Base-by-base conservation (phyloP, 2,888 invertebrate genomes). In the Leptinotarsa haldemani region DNA sequence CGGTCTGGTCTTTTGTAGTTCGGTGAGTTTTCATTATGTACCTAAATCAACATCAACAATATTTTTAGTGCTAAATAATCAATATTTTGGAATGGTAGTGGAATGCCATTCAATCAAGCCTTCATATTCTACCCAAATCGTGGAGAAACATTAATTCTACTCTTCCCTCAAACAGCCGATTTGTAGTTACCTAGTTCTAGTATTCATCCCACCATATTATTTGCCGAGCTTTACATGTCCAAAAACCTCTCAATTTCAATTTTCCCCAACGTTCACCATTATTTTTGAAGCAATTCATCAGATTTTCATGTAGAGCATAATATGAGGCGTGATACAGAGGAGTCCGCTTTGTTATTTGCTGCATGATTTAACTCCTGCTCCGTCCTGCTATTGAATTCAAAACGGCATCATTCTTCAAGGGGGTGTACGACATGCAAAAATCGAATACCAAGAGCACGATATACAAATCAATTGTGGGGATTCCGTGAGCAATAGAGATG, bases 301-400 rank as follows among this genome's bases (percentile, higher is more conserved):
- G 70, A 67, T 16, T 73, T 73, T 70, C 73, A 70, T 70, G 73
- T 73, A 65, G 66, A 61, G 70, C 70, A 73, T 69, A 56, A 65
- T 69, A 73, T 65, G 25, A 56, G 30, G 73, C 65, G 58, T 65
- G 68, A 64, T 68, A 69, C 73, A 66, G 69, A 66, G 69, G 61
- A 73, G 73, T 66, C 47, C 40, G 70, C 70, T 70, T 73, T 70
- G 70, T 73, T 73, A 66, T 73, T 70, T 66, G 70, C 67, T 65
- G 73, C 73, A 73, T 70, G 73, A 73, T 73, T 73, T 73, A 73
- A 73, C 52, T 18, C 66, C 70, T n/a, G n/a, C n/a, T 52, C 25
- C 52, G 53, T 20, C 52, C 53, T 30, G 61, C 61, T 61, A 61
- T 61, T 61, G 69, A 61, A 61, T 69, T 69, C 61, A 69, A 16